Conservation (phyloP, 2,113 vertebrate species). For the Acanthochromis polyacanthus region DNA sequence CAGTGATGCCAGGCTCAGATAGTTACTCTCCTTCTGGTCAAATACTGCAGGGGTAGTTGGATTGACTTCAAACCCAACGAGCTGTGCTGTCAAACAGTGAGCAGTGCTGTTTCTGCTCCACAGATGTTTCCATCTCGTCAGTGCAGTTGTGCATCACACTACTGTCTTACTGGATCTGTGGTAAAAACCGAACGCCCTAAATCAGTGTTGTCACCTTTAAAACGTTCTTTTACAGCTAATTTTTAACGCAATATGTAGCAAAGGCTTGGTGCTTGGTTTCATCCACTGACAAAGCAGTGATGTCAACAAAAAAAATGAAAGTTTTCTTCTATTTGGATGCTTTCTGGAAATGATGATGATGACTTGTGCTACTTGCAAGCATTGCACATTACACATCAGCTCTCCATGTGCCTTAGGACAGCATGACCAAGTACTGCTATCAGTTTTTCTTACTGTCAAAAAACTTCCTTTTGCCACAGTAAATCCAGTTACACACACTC, state of each 20-base stretch:
- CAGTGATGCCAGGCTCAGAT: neutral
- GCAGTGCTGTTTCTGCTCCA: slow-evolving; percentile 1
- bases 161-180: neutral
- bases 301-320: too few species aligned
- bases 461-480: neutral
- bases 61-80: slow-evolving; percentile 26
- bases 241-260: too few species aligned
- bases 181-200: neutral
- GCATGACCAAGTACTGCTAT: neutral
- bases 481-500: too few species aligned
- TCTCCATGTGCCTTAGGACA: slow-evolving; percentile 11
- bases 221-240: too few species aligned
- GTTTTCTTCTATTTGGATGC: too few species aligned
- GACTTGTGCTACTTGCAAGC: slow-evolving; percentile 6
- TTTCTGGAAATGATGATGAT: too few species aligned
- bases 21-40: neutral
- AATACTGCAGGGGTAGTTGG: slow-evolving; percentile 10
- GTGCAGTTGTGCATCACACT: neutral
- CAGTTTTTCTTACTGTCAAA: slow-evolving; percentile 1
- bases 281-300: too few species aligned
- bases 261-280: too few species aligned
- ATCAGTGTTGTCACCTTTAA: too few species aligned
- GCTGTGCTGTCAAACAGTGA: slow-evolving; percentile 18
- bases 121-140: slow-evolving; percentile 9
- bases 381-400: slow-evolving; percentile 20